phyloP scores from a whole-genome alignment of 2,113 vertebrate genomes.

The Eidolon helvum region DNA sequence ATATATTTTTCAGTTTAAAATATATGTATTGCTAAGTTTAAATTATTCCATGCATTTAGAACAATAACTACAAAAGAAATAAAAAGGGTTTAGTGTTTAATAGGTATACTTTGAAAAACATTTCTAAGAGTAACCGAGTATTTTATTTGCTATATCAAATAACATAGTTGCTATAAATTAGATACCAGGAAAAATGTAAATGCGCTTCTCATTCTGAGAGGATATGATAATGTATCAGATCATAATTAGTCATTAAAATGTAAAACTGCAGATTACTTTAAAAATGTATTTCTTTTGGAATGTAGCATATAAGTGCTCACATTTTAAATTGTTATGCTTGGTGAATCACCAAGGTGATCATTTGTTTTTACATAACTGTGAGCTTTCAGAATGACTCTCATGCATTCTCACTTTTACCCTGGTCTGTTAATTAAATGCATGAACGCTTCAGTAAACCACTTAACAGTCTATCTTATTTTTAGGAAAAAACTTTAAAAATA shows the following conservation, averaged over 20 bases:
- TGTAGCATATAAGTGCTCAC: neutral
- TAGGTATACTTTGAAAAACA: neutral
- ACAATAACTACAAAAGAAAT: neutral
- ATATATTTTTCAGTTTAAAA: slow-evolving; percentile 5
- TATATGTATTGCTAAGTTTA: neutral
- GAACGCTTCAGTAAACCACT: neutral
- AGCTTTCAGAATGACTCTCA: slow-evolving; percentile 35
- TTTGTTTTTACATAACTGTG: slow-evolving; percentile 48
- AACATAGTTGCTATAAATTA: neutral
- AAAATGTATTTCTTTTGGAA: neutral
- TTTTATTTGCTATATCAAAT: neutral
- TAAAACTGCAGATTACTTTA: neutral
- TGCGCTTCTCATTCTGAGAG: neutral
- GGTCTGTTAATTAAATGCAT: slow-evolving; percentile 49
- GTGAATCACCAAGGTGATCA: neutral
- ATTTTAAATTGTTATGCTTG: slow-evolving; percentile 7
- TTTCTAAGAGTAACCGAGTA: neutral
- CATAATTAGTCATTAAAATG: neutral
- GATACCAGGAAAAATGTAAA: slow-evolving; percentile 6
- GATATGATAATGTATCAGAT: neutral
- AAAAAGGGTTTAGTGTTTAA: neutral
- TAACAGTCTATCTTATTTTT: neutral
- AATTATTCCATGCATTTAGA: neutral
- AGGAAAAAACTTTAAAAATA: neutral
- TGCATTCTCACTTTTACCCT: slow-evolving; percentile 15